Evolutionary conservation across 2,113 vertebrate genomes (phyloP), one percentile per base, ranked within the genome.

Genomic region (Dicrurus megarhynchus): DNA sequence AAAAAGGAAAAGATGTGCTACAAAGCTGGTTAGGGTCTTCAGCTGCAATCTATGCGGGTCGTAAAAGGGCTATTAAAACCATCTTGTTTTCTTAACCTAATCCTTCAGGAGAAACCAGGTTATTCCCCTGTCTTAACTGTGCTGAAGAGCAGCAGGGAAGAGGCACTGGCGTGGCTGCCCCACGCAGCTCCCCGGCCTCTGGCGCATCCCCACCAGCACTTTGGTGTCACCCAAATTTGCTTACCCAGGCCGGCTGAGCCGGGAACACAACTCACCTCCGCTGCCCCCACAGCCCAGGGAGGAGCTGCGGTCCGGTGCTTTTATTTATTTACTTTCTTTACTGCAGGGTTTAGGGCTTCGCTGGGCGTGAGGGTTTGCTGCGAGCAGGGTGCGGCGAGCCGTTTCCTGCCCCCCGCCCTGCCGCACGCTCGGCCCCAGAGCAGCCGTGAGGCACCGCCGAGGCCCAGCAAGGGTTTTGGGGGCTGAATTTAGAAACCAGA

Each of bases 381-480:
- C 1, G 49, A 35, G 93, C 84, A 75, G 96, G 95, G 94, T 75
- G 96, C 42, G 91, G 94, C 7, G 28, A 91, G 95, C 11, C 1
- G 53, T 70, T 97, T 97, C 96, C 96, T 97, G 95, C 61, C 92
- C 78, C 87, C 86, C 73, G 16, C 90, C 94, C 96, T 64, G 60
- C 3, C 1, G 69, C 68, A 21, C 33, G 3, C 74, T 50, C 21
- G 10, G 85, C 81, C 81, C 15, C 16, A 30, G 47, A 57, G 49
- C 46, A 27, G 77, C 47, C 6, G 32, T 3, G 91, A 94, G 95
- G 93, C 93, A 91, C 89, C 52, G 4, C 56, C 4, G 21, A 84
- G 93, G 80, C 44, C 10, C 12, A 5, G 1, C 8, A 4, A 42
- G 44, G 56, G 44, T 24, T 95, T 47, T 2, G 10, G 76, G 84